Percentiles rank a stretch among this genome's conserved stretches.
phyloP scores from a whole-genome alignment of 2,113 vertebrate species.

The Brachyhypopomus occidentalis region DNA sequence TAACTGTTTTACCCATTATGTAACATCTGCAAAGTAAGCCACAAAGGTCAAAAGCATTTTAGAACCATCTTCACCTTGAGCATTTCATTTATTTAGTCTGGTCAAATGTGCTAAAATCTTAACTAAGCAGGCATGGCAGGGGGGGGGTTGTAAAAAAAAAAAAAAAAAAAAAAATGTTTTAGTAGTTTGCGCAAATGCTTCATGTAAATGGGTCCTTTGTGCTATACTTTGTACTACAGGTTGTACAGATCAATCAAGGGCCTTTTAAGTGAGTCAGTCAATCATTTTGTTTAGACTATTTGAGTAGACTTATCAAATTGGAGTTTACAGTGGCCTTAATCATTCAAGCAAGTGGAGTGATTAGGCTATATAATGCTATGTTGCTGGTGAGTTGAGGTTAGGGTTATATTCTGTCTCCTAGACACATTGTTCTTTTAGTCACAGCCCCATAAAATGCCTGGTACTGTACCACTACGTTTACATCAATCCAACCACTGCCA shows the following conservation, averaged over 20 bases:
- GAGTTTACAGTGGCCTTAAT: constrained; percentile 16
- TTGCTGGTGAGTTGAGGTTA: not conserved
- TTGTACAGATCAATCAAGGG: not conserved
- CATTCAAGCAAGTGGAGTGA: not conserved
- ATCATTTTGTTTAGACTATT: not conserved
- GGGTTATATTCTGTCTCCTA: too few relatives aligned
- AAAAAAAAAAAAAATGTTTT: not conserved
- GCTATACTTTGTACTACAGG: constrained; percentile 7
- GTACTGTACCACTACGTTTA: constrained; percentile 4
- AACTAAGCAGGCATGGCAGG: not conserved
- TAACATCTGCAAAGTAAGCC: not conserved
- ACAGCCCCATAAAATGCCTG: constrained; percentile 1
- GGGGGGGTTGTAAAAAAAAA: not conserved
- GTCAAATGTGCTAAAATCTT: not conserved
- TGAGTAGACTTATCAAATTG: not conserved
- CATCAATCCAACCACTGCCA: not conserved
- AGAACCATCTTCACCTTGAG: too few relatives aligned
- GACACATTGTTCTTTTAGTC: constrained; percentile 6
- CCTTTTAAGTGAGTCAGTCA: not conserved
- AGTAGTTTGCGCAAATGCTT: not conserved
- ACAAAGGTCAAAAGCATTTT: not conserved
- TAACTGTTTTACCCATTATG: not conserved
- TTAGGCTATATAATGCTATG: not conserved
- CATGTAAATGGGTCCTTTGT: constrained; percentile 1
- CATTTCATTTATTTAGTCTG: not conserved